Evolutionary conservation across 2,888 invertebrate genomes (phyloP).

Genomic region (Sarcophaga carnaria): DNA sequence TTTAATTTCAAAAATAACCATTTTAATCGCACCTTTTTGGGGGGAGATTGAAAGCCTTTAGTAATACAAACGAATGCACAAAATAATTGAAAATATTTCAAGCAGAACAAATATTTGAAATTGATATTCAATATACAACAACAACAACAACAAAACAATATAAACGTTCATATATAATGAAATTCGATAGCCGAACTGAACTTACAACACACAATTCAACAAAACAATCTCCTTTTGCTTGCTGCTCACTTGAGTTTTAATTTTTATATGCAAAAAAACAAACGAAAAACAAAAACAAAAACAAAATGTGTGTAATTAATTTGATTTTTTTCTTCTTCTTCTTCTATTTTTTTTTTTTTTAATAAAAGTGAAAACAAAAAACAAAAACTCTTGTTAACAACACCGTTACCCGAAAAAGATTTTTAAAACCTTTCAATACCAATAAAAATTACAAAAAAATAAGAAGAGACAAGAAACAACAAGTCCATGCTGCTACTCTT

Average conservation of each 20-base stretch:
- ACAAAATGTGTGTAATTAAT: constrained; percentile 48
- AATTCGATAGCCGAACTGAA: constrained; percentile 39
- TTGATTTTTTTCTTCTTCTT: constrained; percentile 1
- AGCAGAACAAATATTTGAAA: constrained; percentile 54
- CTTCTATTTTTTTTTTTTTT: background rate
- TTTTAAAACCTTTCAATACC: constrained; percentile 29
- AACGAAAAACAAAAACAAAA: background rate
- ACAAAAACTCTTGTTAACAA: constrained; percentile 46
- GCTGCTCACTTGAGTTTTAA: background rate
- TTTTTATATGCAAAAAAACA: background rate
- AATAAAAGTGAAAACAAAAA: constrained; percentile 17
- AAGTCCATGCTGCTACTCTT: background rate
- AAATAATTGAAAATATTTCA: constrained; percentile 60
- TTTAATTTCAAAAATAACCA: too few relatives aligned
- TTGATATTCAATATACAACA: constrained; percentile 6
- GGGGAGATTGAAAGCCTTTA: background rate
- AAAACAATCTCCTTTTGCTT: constrained; percentile 17
- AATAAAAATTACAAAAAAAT: background rate
- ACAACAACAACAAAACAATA: background rate
- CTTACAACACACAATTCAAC: constrained; percentile 23
- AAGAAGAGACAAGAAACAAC: background rate
- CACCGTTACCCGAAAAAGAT: constrained; percentile 28
- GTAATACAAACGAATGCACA: background rate
- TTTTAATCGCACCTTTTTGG: too few relatives aligned
- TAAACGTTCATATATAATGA: background rate